Percentiles rank a stretch among this genome's conserved stretches.
Evolutionary conservation across 2,113 vertebrate species (phyloP).

Genomic region (Dendropsophus ebraccatus): DNA sequence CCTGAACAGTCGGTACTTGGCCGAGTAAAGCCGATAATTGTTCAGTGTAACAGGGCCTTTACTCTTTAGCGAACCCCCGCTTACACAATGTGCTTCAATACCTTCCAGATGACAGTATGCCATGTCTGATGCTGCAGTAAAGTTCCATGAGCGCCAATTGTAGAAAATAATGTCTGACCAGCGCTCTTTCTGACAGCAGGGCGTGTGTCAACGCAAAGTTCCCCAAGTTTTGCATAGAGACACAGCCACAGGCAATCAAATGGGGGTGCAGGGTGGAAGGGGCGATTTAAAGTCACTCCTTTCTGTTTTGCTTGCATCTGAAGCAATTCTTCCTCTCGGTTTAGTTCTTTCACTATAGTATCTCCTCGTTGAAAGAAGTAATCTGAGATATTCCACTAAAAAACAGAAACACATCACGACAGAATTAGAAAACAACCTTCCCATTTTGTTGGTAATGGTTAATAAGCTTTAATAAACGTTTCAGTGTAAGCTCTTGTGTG

Average conservation of each 20-base stretch:
- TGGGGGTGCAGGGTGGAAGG: conserved; percentile 93
- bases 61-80: not conserved
- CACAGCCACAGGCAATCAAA: conserved; percentile 98
- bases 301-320: conserved; percentile 92
- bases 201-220: conserved; percentile 93
- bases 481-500: too few relatives aligned
- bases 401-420: conserved; percentile 51
- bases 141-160: conserved; percentile 93
- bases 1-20: too few relatives aligned
- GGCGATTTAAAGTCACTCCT: conserved; percentile 86
- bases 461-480: too few relatives aligned
- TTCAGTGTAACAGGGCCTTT: too few relatives aligned
- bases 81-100: conserved; percentile 59
- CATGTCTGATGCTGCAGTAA: conserved; percentile 93
- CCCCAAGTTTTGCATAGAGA: conserved; percentile 93
- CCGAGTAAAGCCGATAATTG: too few relatives aligned
- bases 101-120: conserved; percentile 98
- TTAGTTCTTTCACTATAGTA: conserved; percentile 91
- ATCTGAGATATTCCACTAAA: conserved; percentile 99
- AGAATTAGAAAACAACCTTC: too few relatives aligned
- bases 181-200: conserved; percentile 96
- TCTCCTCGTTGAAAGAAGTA: conserved; percentile 99
- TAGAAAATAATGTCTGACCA: conserved; percentile 95
- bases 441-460: too few relatives aligned
- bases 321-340: conserved; percentile 85